Evolutionary conservation across 1,140 invertebrate genomes (phyloP).

Genomic region (Coelopa frigida): DNA sequence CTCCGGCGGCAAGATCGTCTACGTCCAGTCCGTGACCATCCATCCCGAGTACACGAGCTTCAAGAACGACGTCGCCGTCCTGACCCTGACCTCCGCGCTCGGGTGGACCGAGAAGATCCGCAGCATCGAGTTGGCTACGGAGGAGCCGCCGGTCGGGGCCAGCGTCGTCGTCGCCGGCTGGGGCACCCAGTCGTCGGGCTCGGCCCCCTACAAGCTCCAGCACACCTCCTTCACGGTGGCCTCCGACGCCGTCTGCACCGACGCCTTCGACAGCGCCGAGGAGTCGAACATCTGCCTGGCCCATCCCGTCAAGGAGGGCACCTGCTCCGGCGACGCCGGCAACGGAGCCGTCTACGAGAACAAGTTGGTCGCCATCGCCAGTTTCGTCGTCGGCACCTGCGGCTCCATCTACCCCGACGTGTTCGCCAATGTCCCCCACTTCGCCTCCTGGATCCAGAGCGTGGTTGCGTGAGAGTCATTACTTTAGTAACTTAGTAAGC

Average conservation of each 20-base stretch:
- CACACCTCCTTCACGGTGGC: conserved; percentile 17
- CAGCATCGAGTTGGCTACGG: conserved; percentile 5
- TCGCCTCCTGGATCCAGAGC: conserved; percentile 19
- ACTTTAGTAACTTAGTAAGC: no score
- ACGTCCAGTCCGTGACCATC: conserved; percentile 9
- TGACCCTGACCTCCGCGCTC: conserved; percentile 26
- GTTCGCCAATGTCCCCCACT: conserved; percentile 24
- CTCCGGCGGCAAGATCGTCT: conserved; percentile 25
- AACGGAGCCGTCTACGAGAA: conserved; percentile 25
- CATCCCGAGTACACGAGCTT: conserved; percentile 42
- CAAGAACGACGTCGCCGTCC: conserved; percentile 48
- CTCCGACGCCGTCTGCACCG: conserved; percentile 16
- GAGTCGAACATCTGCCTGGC: conserved; percentile 24
- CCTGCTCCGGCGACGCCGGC: conserved; percentile 35
- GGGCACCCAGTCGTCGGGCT: conserved; percentile 24
- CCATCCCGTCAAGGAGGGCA: conserved; percentile 30
- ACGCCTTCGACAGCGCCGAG: conserved; percentile 24
- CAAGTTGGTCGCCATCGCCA: conserved; percentile 25
- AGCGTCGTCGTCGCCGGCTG: conserved; percentile 26
- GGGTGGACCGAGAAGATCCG: conserved; percentile 9
- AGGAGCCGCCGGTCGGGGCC: conserved; percentile 15
- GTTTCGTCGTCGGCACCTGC: conserved; percentile 36
- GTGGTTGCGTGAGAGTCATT: conserved; percentile 1
- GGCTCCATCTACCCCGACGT: conserved; percentile 38
- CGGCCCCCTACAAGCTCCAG: conserved; percentile 26